phyloP scores from a whole-genome alignment of 2,888 invertebrate genomes.

The Acanthosoma haemorrhoidale region DNA sequence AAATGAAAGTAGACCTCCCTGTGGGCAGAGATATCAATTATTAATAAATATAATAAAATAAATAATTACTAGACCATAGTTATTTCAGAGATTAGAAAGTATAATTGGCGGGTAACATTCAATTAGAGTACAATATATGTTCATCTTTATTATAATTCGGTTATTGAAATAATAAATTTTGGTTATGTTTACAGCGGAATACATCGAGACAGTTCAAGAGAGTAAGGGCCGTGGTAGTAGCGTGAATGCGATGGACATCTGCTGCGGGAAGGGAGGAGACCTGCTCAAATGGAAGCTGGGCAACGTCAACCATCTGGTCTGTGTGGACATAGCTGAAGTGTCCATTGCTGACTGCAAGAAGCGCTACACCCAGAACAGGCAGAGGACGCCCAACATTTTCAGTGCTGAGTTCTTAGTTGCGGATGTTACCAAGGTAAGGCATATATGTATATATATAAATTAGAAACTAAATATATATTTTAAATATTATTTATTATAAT shows the following conservation, averaged over 20 bases:
- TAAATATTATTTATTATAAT: too few species aligned
- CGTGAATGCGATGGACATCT: constrained; percentile 66
- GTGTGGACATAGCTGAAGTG: constrained; percentile 88
- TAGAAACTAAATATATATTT: too few species aligned
- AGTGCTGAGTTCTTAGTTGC: constrained; percentile 85
- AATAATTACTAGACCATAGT: too few species aligned
- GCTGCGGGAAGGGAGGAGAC: constrained; percentile 98
- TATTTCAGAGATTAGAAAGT: not conserved
- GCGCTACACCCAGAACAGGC: constrained; percentile 55
- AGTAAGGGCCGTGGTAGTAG: not conserved
- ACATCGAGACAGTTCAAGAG: constrained; percentile 19
- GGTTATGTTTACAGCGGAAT: constrained; percentile 22
- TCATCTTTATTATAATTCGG: too few species aligned
- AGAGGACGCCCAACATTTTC: constrained; percentile 50
- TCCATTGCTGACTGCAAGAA: constrained; percentile 85
- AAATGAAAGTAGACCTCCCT: too few species aligned
- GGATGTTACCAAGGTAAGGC: constrained; percentile 75
- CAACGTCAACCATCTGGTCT: constrained; percentile 73
- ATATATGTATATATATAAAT: too few species aligned
- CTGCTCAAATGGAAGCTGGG: constrained; percentile 84
- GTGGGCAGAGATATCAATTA: too few species aligned
- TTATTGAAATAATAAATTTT: too few species aligned
- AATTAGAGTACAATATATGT: too few species aligned
- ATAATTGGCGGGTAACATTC: too few species aligned
- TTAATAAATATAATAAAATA: too few species aligned